A percentile compares a stretch with the other conserved stretches of the same genome.
These are phyloP conservation scores for Metallyticus violacea DNA, from an alignment of 2,888 invertebrate genomes.

Conservation along the genomic window DNA sequence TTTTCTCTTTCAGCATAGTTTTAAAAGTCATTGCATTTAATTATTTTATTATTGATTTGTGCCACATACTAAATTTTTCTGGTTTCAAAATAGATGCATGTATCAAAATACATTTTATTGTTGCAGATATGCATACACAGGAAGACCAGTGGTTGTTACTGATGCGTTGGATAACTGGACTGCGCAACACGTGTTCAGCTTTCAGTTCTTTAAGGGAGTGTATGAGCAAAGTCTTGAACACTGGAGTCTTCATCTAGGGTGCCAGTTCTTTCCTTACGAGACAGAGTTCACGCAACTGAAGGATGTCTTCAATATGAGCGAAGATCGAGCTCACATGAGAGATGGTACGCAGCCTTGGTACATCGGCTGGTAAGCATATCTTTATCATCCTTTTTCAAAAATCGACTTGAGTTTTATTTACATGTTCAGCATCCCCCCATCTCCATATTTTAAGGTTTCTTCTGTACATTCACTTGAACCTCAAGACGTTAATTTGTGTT, in stretches of 20 bases:
- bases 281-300: slow-evolving; percentile 75
- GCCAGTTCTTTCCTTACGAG: slow-evolving; percentile 93
- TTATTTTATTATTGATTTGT: too few species aligned
- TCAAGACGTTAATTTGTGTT: too few species aligned
- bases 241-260: slow-evolving; percentile 51
- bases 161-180: slow-evolving; percentile 83
- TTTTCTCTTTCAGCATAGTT: too few species aligned
- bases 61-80: too few species aligned
- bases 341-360: slow-evolving; percentile 67
- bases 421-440: too few species aligned
- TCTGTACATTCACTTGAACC: too few species aligned
- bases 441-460: too few species aligned
- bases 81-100: too few species aligned
- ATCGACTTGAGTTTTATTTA: too few species aligned
- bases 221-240: slow-evolving; percentile 56
- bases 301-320: slow-evolving; percentile 81
- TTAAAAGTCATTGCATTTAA: too few species aligned
- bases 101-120: not conserved
- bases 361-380: slow-evolving; percentile 59
- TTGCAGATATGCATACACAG: slow-evolving; percentile 64
- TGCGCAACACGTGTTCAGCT: slow-evolving; percentile 73
- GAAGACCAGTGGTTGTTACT: slow-evolving; percentile 77
- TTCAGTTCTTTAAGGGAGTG: slow-evolving; percentile 75
- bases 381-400: too few species aligned
- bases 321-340: slow-evolving; percentile 61